These are phyloP conservation scores for Dasypolia templi DNA, from an alignment of 2,888 invertebrate species.

Conservation along the genomic window DNA sequence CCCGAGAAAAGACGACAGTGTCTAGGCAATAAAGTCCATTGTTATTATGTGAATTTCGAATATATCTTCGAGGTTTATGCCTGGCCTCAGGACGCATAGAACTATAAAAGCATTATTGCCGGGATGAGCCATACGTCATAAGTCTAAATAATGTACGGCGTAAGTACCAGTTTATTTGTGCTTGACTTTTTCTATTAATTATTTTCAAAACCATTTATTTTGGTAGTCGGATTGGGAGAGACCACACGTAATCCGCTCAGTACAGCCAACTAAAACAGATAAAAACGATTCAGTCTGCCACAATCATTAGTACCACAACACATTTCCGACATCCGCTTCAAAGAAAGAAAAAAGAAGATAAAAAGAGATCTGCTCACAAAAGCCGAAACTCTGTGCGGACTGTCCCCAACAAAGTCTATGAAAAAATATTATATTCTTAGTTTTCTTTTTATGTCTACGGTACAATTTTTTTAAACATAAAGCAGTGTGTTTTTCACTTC, in stretches of 20 bases:
- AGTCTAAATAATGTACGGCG: conserved; percentile 45
- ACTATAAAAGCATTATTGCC: conserved; percentile 64
- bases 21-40: conserved; percentile 59
- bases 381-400: conserved; percentile 38
- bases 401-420: conserved; percentile 49
- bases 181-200: conserved; percentile 30
- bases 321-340: conserved; percentile 42
- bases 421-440: conserved; percentile 45
- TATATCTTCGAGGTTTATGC: conserved; percentile 63
- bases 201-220: conserved; percentile 3
- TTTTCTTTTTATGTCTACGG: conserved; percentile 48
- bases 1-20: conserved; percentile 64
- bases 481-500: conserved; percentile 22
- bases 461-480: conserved; percentile 54
- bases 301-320: conserved; percentile 38
- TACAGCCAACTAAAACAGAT: conserved; percentile 5
- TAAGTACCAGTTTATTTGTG: conserved; percentile 28
- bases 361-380: conserved; percentile 46
- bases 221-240: not conserved
- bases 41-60: conserved; percentile 53
- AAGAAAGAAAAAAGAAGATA: conserved; percentile 33
- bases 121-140: conserved; percentile 48
- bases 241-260: conserved; percentile 4
- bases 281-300: conserved; percentile 16
- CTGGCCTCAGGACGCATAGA: conserved; percentile 53